A percentile compares a stretch with the other conserved stretches of the same genome.
Evolutionary conservation across 2,797 vertebrate species (phyloP).

Genomic region (Lepidocolaptes lacrymiger): DNA sequence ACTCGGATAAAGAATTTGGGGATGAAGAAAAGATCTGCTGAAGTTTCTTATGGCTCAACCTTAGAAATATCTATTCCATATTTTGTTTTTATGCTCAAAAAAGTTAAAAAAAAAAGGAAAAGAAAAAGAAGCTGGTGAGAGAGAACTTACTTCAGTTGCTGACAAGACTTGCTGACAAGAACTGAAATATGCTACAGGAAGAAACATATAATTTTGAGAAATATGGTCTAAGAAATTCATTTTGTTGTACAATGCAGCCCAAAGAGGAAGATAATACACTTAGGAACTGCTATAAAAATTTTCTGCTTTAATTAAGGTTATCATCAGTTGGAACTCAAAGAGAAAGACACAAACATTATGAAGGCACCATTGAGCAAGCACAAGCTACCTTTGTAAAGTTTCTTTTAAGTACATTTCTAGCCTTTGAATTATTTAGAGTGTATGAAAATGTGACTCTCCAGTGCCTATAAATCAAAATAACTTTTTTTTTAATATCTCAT

Average conservation of each 20-base stretch:
- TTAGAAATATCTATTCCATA: background rate
- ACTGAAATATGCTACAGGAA: background rate
- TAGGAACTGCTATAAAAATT: background rate
- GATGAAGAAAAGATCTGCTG: background rate
- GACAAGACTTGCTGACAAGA: background rate
- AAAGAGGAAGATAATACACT: background rate
- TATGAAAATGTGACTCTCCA: background rate
- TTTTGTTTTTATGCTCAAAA: background rate
- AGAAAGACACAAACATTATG: background rate
- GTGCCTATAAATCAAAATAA: background rate
- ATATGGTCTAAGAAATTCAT: background rate
- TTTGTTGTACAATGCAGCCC: background rate
- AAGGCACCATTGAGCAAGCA: background rate
- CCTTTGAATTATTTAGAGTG: background rate
- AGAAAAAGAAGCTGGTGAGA: background rate
- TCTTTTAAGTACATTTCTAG: background rate
- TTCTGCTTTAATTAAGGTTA: conserved; percentile 8
- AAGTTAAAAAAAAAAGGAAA: background rate
- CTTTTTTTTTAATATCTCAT: background rate
- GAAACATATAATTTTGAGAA: background rate
- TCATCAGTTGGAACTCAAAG: background rate
- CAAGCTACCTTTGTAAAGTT: background rate
- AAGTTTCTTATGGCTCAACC: background rate
- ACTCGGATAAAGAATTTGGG: background rate
- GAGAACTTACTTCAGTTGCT: background rate